Conservation (phyloP, 2,113 vertebrate genomes). For the Pao palembangensis region DNA sequence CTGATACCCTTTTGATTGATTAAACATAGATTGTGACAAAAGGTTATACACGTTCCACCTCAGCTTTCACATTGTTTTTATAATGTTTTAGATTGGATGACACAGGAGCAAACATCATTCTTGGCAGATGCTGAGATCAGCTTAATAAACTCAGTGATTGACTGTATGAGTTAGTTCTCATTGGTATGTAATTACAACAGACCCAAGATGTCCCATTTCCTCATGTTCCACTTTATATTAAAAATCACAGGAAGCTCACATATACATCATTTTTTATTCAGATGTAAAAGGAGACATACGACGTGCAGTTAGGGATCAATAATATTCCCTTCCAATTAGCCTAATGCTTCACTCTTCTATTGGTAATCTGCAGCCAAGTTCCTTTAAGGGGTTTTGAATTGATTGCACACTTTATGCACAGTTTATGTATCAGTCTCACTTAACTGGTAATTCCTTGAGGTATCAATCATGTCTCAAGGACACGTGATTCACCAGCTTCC, state of each 20-base stretch:
- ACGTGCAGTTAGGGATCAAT: constrained; percentile 37
- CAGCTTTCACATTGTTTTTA: too few relatives aligned
- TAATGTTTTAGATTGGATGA: too few relatives aligned
- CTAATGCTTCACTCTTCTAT: constrained; percentile 24
- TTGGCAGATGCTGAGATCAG: too few relatives aligned
- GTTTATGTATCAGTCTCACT: not conserved
- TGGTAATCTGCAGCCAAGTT: constrained; percentile 9
- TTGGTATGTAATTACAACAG: constrained; percentile 11
- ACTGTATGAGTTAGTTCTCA: not conserved
- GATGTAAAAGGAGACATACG: constrained; percentile 13
- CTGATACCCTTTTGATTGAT: too few relatives aligned
- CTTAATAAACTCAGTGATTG: too few relatives aligned
- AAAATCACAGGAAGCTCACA: not conserved
- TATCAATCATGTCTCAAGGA: not conserved
- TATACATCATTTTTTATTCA: not conserved
- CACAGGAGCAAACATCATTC: too few relatives aligned
- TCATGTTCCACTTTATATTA: not conserved
- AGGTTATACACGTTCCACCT: too few relatives aligned
- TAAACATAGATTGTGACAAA: too few relatives aligned
- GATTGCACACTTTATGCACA: constrained; percentile 6
- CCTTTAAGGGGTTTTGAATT: constrained; percentile 10
- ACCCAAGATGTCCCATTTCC: not conserved
- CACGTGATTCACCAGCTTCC: too few relatives aligned
- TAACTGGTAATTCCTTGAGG: not conserved
- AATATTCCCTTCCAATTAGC: constrained; percentile 26